phyloP scores from a whole-genome alignment of 2,113 vertebrate genomes.

The Calidris pygmaea region DNA sequence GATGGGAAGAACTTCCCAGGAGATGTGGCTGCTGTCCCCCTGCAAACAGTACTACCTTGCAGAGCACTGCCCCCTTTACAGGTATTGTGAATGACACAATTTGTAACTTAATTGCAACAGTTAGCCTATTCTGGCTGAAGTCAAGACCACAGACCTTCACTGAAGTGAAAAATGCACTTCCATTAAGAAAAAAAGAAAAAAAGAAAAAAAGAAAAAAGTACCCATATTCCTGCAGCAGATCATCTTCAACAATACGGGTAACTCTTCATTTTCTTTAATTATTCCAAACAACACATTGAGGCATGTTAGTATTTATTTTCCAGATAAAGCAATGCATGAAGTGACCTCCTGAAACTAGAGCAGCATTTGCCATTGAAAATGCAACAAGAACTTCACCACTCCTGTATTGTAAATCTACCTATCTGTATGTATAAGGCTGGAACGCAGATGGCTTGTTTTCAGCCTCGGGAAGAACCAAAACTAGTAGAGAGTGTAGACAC shows the following conservation, averaged over 20 bases:
- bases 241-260: not conserved
- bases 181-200: not conserved
- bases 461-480: not conserved
- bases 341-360: not conserved
- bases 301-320: not conserved
- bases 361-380: not conserved
- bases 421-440: accelerated
- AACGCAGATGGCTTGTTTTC: not conserved
- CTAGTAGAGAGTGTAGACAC: not conserved
- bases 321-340: not conserved
- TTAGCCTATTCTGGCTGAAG: not conserved
- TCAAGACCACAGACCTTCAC: not conserved
- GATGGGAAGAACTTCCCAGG: not conserved
- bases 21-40: not conserved
- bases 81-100: not conserved
- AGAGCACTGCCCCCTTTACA: not conserved
- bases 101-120: not conserved
- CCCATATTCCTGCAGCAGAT: not conserved
- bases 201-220: not conserved
- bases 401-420: not conserved
- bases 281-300: not conserved
- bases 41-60: not conserved
- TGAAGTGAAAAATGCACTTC: not conserved
- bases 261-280: not conserved
- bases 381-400: not conserved